Percentiles rank a stretch among this genome's conserved stretches.
Conservation (phyloP, 2,888 invertebrate genomes). For the Agrotis clavis region DNA sequence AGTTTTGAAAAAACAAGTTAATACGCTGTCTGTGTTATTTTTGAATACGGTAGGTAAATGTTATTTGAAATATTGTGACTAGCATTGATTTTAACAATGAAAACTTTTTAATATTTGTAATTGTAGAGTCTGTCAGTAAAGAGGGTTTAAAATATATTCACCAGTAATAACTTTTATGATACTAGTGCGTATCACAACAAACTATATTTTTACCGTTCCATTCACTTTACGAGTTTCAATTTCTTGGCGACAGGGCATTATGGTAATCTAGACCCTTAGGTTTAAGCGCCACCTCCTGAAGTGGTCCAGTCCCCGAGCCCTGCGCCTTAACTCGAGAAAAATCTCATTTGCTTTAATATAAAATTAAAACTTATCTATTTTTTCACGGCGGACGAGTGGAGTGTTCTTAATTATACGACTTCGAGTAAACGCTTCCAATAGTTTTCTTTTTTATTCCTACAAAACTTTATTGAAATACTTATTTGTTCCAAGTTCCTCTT, state of each 20-base stretch:
- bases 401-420: constrained; percentile 69
- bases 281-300: not conserved
- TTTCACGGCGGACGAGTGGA: constrained; percentile 42
- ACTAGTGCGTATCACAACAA: too few relatives aligned
- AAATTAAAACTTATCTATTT: constrained; percentile 64
- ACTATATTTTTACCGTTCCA: not conserved
- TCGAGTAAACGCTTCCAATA: constrained; percentile 58
- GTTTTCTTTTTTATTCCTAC: constrained; percentile 69
- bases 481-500: constrained; percentile 64
- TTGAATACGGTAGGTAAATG: not conserved
- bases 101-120: too few relatives aligned
- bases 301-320: constrained; percentile 2
- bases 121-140: too few relatives aligned
- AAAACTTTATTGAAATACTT: constrained; percentile 68
- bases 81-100: not conserved
- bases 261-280: constrained; percentile 6
- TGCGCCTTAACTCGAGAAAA: constrained; percentile 59
- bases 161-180: not conserved
- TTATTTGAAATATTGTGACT: constrained; percentile 14
- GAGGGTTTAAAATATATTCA: not conserved
- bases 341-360: constrained; percentile 67
- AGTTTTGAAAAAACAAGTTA: too few relatives aligned
- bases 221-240: not conserved
- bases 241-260: not conserved
- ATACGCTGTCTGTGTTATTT: too few relatives aligned